Base-by-base conservation (phyloP, 2,113 vertebrate species). In the Phylloscopus trochilus region DNA sequence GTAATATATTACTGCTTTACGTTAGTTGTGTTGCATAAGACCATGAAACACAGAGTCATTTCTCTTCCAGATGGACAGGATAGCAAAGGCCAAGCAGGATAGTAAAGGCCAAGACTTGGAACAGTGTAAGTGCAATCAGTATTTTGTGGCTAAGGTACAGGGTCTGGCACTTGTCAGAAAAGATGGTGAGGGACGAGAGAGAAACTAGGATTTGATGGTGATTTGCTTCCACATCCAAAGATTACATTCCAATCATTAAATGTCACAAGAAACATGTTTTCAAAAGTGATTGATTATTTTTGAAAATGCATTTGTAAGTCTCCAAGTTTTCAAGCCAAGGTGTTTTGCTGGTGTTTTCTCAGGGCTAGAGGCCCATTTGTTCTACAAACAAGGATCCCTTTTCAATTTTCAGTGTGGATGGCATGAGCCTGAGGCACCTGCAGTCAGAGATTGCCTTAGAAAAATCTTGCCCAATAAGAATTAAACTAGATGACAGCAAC, bases 61-160 rank as follows among this genome's bases (percentile, higher is more conserved):
- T 87, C 33, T 86, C 21, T 86, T 86, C n/a, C 55, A 46, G 24
- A 58, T 4, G 59, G 41, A 22, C 10, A n/a, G 21, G 8, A 51
- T 23, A 73, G 58, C 31, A 76, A 63, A 76, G 41, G 26, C 41
- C 33, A 67, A 41, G 33, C 20, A 49, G 28, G 10, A 35, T 24
- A 60, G n/a, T 55, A 55, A 68, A 72, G 21, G 17, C 41, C 21
- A 43, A 47, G 37, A 24, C 55, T 66, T 49, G 64, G 41, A 59
- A 53, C 20, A 26, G 12, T 15, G 4, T 24, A 37, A 64, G 58
- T 30, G 9, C n/a, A 73, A n/a, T 37, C 4, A 5, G 0, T 39
- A 11, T 35, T 91, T 70, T 58, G 14, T n/a, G 30, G 12, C 37
- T 77, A 28, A 81, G 53, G 10, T 60, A n/a, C 37, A n/a, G 49